These are phyloP conservation scores for Calliopum simillimum DNA, from an alignment of 2,888 invertebrate species.

Conservation along the genomic window DNA sequence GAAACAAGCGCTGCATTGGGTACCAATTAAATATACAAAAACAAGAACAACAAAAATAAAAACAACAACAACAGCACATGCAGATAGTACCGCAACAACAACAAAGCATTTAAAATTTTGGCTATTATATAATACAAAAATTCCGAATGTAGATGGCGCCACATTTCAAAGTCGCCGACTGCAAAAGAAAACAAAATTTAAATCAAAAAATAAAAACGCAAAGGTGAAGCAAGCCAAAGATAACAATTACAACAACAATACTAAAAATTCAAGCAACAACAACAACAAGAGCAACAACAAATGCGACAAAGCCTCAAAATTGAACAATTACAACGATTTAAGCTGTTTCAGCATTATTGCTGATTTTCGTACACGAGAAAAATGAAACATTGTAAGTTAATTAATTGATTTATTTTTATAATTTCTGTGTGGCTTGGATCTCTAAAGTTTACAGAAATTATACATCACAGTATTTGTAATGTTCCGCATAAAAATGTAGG, in stretches of 20 bases:
- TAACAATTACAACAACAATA: constrained; percentile 18
- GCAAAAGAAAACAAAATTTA: constrained; percentile 4
- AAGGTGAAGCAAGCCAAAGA: not conserved
- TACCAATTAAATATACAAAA: constrained; percentile 5
- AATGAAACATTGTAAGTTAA: constrained; percentile 58
- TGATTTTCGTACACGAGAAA: constrained; percentile 34
- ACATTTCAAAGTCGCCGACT: not conserved
- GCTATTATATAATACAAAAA: constrained; percentile 20
- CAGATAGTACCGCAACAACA: not conserved
- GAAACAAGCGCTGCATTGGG: constrained; percentile 3
- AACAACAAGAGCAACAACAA: constrained; percentile 24
- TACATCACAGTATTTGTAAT: too few species aligned
- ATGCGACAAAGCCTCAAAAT: constrained; percentile 21
- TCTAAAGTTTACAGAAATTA: too few species aligned
- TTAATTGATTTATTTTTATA: not conserved
- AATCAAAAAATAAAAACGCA: not conserved
- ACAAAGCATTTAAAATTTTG: constrained; percentile 2
- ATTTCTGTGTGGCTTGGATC: too few species aligned
- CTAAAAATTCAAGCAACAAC: constrained; percentile 14
- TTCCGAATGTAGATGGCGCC: not conserved
- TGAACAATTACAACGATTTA: constrained; percentile 51
- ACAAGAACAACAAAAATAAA: not conserved
- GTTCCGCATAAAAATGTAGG: too few species aligned
- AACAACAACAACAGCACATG: not conserved
- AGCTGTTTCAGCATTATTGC: constrained; percentile 45